phyloP scores from a whole-genome alignment of 2,113 vertebrate genomes.

The Diadophis punctatus region DNA sequence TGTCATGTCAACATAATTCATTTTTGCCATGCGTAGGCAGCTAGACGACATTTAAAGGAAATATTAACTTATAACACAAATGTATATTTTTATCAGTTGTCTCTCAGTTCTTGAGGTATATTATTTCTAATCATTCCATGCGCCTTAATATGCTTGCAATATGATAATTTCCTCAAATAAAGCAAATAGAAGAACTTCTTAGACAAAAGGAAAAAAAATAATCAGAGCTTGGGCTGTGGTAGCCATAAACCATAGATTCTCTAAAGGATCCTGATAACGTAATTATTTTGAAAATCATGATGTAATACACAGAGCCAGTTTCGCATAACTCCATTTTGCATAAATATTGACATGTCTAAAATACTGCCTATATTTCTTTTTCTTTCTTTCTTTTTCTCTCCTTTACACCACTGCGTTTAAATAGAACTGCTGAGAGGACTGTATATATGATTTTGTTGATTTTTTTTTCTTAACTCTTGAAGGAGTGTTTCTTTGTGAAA shows the following conservation, averaged over 20 bases:
- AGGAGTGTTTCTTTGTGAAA: slow-evolving; percentile 88
- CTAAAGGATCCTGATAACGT: slow-evolving; percentile 70
- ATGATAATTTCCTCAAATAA: slow-evolving; percentile 77
- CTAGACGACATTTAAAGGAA: slow-evolving; percentile 96
- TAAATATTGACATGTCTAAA: slow-evolving; percentile 87
- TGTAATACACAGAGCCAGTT: slow-evolving; percentile 67
- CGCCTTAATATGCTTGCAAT: slow-evolving; percentile 95
- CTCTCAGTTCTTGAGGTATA: slow-evolving; percentile 94
- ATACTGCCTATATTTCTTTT: slow-evolving; percentile 81
- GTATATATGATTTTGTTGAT: slow-evolving; percentile 90
- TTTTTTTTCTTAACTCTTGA: slow-evolving; percentile 84
- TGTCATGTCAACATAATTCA: slow-evolving; percentile 81
- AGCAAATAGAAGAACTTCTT: slow-evolving; percentile 72
- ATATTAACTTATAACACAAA: slow-evolving; percentile 95
- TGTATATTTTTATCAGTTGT: slow-evolving; percentile 93
- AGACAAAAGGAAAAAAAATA: slow-evolving; percentile 77
- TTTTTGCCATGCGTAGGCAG: slow-evolving; percentile 96
- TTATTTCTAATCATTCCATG: slow-evolving; percentile 99
- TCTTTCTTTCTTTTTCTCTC: slow-evolving; percentile 64
- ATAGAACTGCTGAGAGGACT: slow-evolving; percentile 98
- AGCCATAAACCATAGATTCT: slow-evolving; percentile 87
- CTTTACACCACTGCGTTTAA: slow-evolving; percentile 97
- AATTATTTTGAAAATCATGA: slow-evolving; percentile 75
- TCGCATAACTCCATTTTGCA: slow-evolving; percentile 81
- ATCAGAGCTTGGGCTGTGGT: slow-evolving; percentile 87